phyloP scores from a whole-genome alignment of 2,797 vertebrate species.

The Decapterus maruadsi region DNA sequence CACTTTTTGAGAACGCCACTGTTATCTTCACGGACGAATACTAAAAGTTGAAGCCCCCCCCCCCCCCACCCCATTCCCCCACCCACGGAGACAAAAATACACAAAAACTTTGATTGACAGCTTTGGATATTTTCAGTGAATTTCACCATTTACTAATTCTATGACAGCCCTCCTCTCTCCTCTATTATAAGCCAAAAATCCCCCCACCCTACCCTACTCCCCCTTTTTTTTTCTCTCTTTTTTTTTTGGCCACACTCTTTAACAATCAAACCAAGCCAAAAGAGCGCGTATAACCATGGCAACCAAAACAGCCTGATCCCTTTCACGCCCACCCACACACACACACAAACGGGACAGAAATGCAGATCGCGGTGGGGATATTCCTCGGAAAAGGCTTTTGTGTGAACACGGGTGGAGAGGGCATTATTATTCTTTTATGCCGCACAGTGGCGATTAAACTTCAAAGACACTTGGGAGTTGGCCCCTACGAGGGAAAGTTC shows the following conservation, averaged over 20 bases:
- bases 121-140: not conserved
- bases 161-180: no score
- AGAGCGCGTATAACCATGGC: slow-evolving; percentile 77
- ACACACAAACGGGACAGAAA: slow-evolving; percentile 50
- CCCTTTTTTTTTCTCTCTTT: not conserved
- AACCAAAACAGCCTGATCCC: slow-evolving; percentile 68
- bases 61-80: not conserved
- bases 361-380: slow-evolving; percentile 56
- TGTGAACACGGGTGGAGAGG: slow-evolving; percentile 65
- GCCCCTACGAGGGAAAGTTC: slow-evolving; percentile 36
- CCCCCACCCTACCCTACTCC: no score
- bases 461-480: slow-evolving; percentile 59
- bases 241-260: slow-evolving; percentile 40
- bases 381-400: slow-evolving; percentile 69
- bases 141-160: not conserved
- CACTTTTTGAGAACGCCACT: slow-evolving; percentile 4
- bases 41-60: not conserved
- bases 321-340: slow-evolving; percentile 67
- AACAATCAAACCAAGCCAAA: slow-evolving; percentile 69
- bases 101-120: not conserved
- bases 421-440: slow-evolving; percentile 83
- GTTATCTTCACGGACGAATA: slow-evolving; percentile 4
- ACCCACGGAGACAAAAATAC: not conserved
- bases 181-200: not conserved
- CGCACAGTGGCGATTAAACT: slow-evolving; percentile 56